Evolutionary conservation across 2,888 invertebrate species (phyloP).

Genomic region (Coenonympha glycerion): DNA sequence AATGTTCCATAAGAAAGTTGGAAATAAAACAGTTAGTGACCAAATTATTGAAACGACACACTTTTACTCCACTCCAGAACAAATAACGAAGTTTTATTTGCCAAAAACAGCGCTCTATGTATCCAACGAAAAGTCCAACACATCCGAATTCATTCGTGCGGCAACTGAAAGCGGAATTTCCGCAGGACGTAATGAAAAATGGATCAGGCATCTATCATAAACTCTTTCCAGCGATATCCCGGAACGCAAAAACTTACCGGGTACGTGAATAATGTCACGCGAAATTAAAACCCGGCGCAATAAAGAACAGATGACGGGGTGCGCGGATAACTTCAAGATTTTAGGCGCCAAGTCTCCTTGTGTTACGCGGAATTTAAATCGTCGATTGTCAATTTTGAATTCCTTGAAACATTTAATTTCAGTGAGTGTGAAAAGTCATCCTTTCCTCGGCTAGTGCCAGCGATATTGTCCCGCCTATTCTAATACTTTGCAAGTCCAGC

Average conservation of each 20-base stretch:
- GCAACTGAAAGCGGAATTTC: constrained; percentile 11
- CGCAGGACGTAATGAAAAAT: constrained; percentile 58
- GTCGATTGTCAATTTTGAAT: constrained; percentile 15
- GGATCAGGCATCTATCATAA: constrained; percentile 67
- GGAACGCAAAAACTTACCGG: constrained; percentile 60
- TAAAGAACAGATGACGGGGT: constrained; percentile 68
- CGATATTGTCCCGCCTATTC: too few relatives aligned
- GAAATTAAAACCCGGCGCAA: constrained; percentile 67
- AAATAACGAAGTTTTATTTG: neutral
- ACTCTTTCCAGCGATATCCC: constrained; percentile 48
- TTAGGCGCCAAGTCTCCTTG: constrained; percentile 17
- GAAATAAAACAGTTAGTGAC: too few relatives aligned
- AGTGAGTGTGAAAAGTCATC: neutral
- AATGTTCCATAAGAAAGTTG: too few relatives aligned
- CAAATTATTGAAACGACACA: neutral
- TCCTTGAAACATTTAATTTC: constrained; percentile 4
- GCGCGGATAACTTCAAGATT: constrained; percentile 29
- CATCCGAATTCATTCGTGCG: constrained; percentile 1
- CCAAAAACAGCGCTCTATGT: neutral
- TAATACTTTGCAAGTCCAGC: too few relatives aligned
- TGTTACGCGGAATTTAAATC: constrained; percentile 22
- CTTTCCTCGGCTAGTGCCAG: constrained; percentile 6
- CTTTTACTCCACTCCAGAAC: neutral
- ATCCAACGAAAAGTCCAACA: constrained; percentile 7
- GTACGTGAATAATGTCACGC: constrained; percentile 66